Percentiles rank a stretch among this genome's conserved stretches.
phyloP scores from a whole-genome alignment of 2,113 vertebrate genomes.

The Eudyptes chrysolophus region DNA sequence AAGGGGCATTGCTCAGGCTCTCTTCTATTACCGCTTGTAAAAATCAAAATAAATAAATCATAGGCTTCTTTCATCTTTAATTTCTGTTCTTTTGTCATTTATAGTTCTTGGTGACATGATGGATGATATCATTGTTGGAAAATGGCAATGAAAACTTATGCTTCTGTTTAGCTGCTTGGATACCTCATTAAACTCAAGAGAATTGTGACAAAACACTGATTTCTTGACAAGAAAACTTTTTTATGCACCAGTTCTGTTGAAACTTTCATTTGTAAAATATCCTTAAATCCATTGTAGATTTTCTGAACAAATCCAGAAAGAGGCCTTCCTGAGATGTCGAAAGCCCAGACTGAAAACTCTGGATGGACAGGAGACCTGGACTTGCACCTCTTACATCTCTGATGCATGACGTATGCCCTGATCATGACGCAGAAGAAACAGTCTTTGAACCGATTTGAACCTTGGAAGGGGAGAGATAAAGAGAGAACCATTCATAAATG shows the following conservation, averaged over 20 bases:
- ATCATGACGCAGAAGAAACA: neutral
- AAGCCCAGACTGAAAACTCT: neutral
- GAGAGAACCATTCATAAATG: neutral
- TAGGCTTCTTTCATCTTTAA: slow-evolving; percentile 28
- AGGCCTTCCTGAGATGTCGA: neutral
- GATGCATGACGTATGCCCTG: rapidly evolving
- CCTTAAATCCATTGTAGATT: neutral
- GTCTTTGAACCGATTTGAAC: neutral
- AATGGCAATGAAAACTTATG: slow-evolving; percentile 14
- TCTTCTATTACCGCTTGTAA: neutral
- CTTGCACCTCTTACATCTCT: neutral
- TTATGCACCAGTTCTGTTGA: neutral
- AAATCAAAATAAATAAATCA: slow-evolving; percentile 43
- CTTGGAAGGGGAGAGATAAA: neutral
- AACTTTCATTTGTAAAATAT: neutral
- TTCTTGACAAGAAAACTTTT: neutral
- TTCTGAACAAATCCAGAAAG: neutral
- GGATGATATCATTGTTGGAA: neutral
- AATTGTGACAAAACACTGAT: neutral
- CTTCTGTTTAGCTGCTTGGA: neutral
- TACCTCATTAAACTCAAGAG: slow-evolving; percentile 22
- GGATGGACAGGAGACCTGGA: neutral
- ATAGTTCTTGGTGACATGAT: neutral
- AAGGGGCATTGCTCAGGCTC: neutral
- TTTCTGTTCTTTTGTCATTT: slow-evolving; percentile 16